Percentiles rank a stretch among this genome's conserved stretches.
Conservation (phyloP, 2,113 vertebrate genomes). For the Lampris megalopsis region DNA sequence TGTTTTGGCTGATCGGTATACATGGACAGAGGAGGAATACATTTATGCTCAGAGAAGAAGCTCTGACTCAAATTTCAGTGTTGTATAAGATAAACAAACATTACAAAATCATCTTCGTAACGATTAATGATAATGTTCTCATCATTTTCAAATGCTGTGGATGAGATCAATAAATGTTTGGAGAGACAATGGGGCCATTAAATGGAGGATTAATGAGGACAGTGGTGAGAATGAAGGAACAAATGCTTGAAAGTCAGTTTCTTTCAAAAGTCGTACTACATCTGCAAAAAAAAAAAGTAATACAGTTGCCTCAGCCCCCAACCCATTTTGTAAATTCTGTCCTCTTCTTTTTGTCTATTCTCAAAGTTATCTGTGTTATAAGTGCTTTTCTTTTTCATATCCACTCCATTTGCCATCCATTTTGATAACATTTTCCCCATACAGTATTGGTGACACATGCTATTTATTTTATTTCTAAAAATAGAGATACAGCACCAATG, state of each 20-base stretch:
- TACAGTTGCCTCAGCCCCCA: not conserved
- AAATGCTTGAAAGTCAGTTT: constrained; percentile 31
- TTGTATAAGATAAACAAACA: constrained; percentile 16
- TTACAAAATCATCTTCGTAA: not conserved
- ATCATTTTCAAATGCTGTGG: not conserved
- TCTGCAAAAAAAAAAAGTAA: constrained; percentile 44
- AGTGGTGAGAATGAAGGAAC: constrained; percentile 20
- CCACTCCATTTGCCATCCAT: not conserved
- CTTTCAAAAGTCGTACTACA: constrained; percentile 55
- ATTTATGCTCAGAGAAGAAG: constrained; percentile 6
- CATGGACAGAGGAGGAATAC: constrained; percentile 27
- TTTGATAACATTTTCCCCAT: not conserved
- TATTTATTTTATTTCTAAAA: not conserved
- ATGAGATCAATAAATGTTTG: constrained; percentile 13
- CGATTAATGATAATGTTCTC: constrained; percentile 7
- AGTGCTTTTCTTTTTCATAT: not conserved
- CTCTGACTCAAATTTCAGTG: not conserved
- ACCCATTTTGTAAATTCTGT: constrained; percentile 24
- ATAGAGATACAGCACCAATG: not conserved
- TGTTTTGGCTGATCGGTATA: not conserved
- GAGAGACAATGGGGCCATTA: not conserved
- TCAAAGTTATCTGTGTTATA: not conserved
- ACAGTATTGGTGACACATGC: no score
- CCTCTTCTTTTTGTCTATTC: constrained; percentile 46
- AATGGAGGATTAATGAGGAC: not conserved